These are phyloP conservation scores for Lytechinus variegatus DNA, from an alignment of 35 echinoderm and acorn worm species.

Conservation along the genomic window DNA sequence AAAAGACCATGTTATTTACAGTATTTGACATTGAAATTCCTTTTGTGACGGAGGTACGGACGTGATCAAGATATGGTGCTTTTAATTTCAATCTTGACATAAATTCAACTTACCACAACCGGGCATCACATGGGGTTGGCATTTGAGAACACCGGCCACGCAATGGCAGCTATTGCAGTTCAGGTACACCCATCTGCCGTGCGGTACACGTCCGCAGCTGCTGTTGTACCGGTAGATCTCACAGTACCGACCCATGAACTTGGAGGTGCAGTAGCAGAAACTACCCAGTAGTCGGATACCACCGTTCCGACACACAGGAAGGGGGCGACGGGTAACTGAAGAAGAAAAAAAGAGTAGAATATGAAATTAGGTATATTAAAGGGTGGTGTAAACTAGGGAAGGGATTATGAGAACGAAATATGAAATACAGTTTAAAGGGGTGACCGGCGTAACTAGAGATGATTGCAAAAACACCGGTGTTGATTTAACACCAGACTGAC, in stretches of 20 bases:
- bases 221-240: constrained; percentile 40
- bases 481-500: too few relatives aligned
- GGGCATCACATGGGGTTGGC: not conserved
- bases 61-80: too few relatives aligned
- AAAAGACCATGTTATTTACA: too few relatives aligned
- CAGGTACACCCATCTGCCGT: constrained; percentile 14
- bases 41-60: too few relatives aligned
- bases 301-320: constrained; percentile 18
- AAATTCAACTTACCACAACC: constrained; percentile 17
- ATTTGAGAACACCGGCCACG: constrained; percentile 19
- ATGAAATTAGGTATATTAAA: not conserved
- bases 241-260: constrained; percentile 31
- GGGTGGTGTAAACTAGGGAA: too few relatives aligned
- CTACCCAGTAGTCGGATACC: constrained; percentile 39
- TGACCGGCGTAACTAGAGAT: too few relatives aligned
- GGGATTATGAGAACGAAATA: too few relatives aligned
- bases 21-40: too few relatives aligned
- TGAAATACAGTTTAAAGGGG: too few relatives aligned
- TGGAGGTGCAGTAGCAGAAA: constrained; percentile 36
- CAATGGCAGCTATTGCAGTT: constrained; percentile 44
- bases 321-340: not conserved
- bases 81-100: not conserved
- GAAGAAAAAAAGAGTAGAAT: not conserved
- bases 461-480: too few relatives aligned
- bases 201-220: constrained; percentile 27